Evolutionary conservation across 2,888 invertebrate species (phyloP).

Genomic region (Abscondita cerata): DNA sequence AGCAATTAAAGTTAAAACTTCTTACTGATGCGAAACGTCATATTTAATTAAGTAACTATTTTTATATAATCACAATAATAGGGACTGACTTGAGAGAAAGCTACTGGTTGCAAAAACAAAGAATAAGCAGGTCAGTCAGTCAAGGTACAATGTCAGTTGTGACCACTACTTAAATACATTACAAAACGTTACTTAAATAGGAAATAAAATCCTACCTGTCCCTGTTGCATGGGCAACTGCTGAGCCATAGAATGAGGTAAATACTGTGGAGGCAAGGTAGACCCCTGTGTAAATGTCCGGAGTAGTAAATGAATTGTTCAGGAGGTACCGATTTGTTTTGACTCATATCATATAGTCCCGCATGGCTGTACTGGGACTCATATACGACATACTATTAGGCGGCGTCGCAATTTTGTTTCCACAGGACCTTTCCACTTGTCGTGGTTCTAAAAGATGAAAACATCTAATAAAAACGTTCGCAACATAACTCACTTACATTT

Average conservation of each 20-base stretch:
- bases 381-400: constrained; percentile 58
- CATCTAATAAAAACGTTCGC: neutral
- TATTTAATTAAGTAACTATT: constrained; percentile 16
- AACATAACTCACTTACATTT: constrained; percentile 44
- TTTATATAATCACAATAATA: constrained; percentile 15
- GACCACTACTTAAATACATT: neutral
- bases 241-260: constrained; percentile 54
- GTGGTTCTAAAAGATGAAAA: constrained; percentile 67
- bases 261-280: constrained; percentile 59
- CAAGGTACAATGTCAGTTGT: constrained; percentile 45
- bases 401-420: constrained; percentile 63
- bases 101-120: constrained; percentile 19
- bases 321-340: constrained; percentile 61
- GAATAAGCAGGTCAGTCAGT: constrained; percentile 46
- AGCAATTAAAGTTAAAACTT: too few relatives aligned
- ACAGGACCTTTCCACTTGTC: constrained; percentile 87
- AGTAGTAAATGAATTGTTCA: constrained; percentile 69
- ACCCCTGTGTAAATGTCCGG: constrained; percentile 62
- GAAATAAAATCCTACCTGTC: constrained; percentile 43
- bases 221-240: constrained; percentile 51
- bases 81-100: constrained; percentile 22
- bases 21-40: too few relatives aligned
- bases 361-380: constrained; percentile 61
- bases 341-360: constrained; percentile 64
- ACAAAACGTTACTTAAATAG: constrained; percentile 22